Base-by-base conservation (phyloP, 2,888 invertebrate species). In the Chirona hameri region DNA sequence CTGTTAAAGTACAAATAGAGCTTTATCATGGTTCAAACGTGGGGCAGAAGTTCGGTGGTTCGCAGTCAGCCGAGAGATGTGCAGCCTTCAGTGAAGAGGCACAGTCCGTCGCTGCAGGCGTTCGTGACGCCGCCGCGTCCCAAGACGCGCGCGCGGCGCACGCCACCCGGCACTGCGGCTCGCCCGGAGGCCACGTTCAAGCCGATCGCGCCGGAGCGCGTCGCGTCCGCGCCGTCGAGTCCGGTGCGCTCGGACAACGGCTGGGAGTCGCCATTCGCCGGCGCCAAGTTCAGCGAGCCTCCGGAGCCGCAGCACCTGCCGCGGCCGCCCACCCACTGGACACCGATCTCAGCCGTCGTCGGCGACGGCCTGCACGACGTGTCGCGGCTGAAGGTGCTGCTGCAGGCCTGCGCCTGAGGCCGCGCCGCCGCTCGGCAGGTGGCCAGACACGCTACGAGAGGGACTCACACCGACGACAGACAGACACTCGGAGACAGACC, bases 281-380 rank as follows among this genome's bases (percentile, higher is more conserved):
- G 92, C 87, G 93, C 94, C 87, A 94, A 94, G 88, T 95, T 94
- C 90, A 93, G 93, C 87, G 93, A 93, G 86, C 93, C 95, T 83
- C 95, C 95, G 82, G 91, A 93, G 83, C 93, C 95, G 79, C 91
- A 92, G 86, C 92, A 92, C 85, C 89, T 95, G 87, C 95, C 95
- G 84, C 93, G 92, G 87, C 95, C 95, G 86, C 95, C 95, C 84
- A 91, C 91, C 85, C 93, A 93, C 89, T 95, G 95, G 95, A 91
- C 92, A 88, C 88, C 88, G 46, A 72, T 72, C 72, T 72, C 72
- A 72, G 29, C 31, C 14, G 76, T 39, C 46, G 46, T 46, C 46
- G 76, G 39, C 46, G 24, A 10, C 21, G 39, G 27, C 27, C 24
- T 24, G 39, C 21, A 24, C 46, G 39, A 76, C 24, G 18, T 46